Percentiles rank a stretch among this genome's conserved stretches.
Conservation (phyloP, 2,888 invertebrate species). For the Sepioteuthis lessoniana region DNA sequence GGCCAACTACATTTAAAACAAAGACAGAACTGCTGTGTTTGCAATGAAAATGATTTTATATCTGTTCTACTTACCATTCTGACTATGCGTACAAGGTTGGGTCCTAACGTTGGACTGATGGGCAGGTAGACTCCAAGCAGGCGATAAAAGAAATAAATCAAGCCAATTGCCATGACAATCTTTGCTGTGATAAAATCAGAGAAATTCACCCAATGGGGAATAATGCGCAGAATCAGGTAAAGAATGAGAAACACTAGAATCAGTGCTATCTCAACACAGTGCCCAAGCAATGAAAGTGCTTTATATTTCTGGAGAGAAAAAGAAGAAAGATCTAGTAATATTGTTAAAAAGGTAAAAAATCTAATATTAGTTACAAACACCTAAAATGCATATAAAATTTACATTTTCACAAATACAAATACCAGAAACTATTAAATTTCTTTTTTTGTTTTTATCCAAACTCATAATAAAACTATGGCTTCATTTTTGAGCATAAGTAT, state of each 20-base stretch:
- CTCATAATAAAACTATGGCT: too few relatives aligned
- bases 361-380: too few relatives aligned
- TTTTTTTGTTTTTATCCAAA: too few relatives aligned
- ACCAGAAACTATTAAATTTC: too few relatives aligned
- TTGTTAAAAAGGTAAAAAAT: neutral
- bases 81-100: constrained; percentile 76
- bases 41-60: neutral
- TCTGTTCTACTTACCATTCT: constrained; percentile 60
- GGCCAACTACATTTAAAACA: neutral
- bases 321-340: neutral
- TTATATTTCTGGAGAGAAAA: constrained; percentile 58
- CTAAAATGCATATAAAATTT: too few relatives aligned
- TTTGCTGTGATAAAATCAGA: constrained; percentile 69
- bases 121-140: constrained; percentile 76
- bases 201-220: constrained; percentile 60
- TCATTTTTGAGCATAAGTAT: too few relatives aligned
- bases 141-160: constrained; percentile 77
- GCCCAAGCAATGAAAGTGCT: constrained; percentile 56
- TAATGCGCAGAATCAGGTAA: constrained; percentile 67
- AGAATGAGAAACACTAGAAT: constrained; percentile 66
- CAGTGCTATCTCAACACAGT: constrained; percentile 61
- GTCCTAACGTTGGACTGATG: constrained; percentile 76
- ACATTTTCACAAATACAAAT: too few relatives aligned
- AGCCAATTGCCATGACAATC: constrained; percentile 72
- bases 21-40: neutral